Evolutionary conservation across 2,888 invertebrate genomes (phyloP).

Genomic region (Sarcophaga variegata): DNA sequence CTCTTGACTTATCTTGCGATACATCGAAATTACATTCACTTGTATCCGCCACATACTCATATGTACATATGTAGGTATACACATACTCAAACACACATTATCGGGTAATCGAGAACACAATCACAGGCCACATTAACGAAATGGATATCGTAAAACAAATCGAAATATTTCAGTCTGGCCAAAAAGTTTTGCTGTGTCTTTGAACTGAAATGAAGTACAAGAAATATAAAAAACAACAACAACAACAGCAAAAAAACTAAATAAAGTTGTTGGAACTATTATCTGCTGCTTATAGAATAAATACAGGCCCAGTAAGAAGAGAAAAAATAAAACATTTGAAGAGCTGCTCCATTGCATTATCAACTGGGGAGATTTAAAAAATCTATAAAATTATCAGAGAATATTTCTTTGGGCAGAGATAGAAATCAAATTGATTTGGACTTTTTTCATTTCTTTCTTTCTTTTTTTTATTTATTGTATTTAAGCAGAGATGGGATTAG

Average conservation of each 20-base stretch:
- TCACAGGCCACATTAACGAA: constrained; percentile 37
- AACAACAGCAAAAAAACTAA: neutral
- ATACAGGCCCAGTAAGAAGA: no score
- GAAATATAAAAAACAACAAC: neutral
- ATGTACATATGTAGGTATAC: no score
- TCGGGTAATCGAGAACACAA: constrained; percentile 1
- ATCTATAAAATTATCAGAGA: constrained; percentile 27
- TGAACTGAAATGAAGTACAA: neutral
- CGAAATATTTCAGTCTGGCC: neutral
- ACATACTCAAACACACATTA: neutral
- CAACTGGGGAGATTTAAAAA: constrained; percentile 28
- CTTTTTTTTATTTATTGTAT: neutral
- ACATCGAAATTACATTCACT: constrained; percentile 39
- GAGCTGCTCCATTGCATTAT: neutral
- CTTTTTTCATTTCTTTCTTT: neutral
- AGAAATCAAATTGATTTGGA: neutral
- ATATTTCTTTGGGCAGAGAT: neutral
- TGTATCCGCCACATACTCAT: neutral
- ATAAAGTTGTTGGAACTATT: neutral
- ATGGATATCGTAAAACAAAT: constrained; percentile 9
- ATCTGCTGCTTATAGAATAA: neutral
- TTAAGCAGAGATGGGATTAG: no score
- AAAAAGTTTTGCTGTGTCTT: constrained; percentile 8
- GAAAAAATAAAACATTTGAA: neutral
- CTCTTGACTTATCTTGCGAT: constrained; percentile 1